Conservation (phyloP, 2,797 vertebrate genomes). For the Alfaro cultratus region DNA sequence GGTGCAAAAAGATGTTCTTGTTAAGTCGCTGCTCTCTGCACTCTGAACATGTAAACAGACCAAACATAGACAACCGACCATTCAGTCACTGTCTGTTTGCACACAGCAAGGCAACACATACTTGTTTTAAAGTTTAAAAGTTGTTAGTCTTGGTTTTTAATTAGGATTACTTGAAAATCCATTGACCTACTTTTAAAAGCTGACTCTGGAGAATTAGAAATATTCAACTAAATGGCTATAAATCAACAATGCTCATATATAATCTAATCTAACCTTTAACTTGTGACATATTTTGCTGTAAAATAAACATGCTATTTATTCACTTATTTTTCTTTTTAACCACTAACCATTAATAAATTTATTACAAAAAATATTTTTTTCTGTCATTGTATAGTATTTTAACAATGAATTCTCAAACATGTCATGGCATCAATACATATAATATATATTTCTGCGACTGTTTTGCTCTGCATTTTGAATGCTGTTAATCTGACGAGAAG, state of each 20-base stretch:
- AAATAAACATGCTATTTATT: too few relatives aligned
- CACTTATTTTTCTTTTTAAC: too few relatives aligned
- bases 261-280: neutral
- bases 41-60: constrained; percentile 1
- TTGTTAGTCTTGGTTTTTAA: neutral
- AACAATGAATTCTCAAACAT: neutral
- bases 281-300: too few relatives aligned
- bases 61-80: neutral
- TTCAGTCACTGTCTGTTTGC: neutral
- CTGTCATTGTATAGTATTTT: too few relatives aligned
- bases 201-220: neutral
- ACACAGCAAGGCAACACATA: neutral
- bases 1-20: neutral
- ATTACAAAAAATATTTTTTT: too few relatives aligned
- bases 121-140: neutral
- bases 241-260: neutral
- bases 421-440: neutral
- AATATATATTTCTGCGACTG: neutral
- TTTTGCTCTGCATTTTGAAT: neutral
- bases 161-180: neutral
- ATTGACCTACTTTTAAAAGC: neutral
- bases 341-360: too few relatives aligned
- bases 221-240: neutral
- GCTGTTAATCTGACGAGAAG: too few relatives aligned
- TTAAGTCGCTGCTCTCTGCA: neutral